These are phyloP conservation scores for Eulemur albifrons DNA, from an alignment of 2,797 vertebrate genomes.

Conservation along the genomic window DNA sequence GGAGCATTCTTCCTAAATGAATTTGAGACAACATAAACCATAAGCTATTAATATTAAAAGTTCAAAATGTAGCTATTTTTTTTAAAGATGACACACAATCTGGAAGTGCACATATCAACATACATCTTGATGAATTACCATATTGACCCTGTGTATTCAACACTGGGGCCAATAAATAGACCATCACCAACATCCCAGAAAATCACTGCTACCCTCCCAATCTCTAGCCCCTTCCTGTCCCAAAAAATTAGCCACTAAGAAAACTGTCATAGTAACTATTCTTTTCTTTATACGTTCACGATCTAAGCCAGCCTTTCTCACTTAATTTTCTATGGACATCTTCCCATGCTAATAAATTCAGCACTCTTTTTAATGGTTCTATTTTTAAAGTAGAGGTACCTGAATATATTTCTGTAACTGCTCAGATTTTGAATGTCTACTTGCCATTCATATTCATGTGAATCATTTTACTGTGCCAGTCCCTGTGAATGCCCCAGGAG, in stretches of 20 bases:
- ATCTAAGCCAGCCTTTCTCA: neutral
- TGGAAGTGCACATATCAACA: neutral
- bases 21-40: neutral
- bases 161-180: neutral
- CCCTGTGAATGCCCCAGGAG: neutral
- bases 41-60: neutral
- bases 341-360: neutral
- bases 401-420: constrained; percentile 6
- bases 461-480: neutral
- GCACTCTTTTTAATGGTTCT: neutral
- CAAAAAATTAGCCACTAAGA: neutral
- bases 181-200: neutral
- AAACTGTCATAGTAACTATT: neutral
- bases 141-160: neutral
- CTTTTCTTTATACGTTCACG: neutral
- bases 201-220: neutral
- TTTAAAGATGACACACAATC: neutral
- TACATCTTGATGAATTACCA: neutral
- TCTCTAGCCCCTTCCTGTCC: neutral
- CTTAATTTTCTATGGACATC: neutral
- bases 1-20: neutral
- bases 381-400: neutral
- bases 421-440: neutral
- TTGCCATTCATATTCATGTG: neutral
- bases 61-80: neutral